These are phyloP conservation scores for Myocastor coypus DNA, from an alignment of 2,113 vertebrate genomes.

Conservation along the genomic window DNA sequence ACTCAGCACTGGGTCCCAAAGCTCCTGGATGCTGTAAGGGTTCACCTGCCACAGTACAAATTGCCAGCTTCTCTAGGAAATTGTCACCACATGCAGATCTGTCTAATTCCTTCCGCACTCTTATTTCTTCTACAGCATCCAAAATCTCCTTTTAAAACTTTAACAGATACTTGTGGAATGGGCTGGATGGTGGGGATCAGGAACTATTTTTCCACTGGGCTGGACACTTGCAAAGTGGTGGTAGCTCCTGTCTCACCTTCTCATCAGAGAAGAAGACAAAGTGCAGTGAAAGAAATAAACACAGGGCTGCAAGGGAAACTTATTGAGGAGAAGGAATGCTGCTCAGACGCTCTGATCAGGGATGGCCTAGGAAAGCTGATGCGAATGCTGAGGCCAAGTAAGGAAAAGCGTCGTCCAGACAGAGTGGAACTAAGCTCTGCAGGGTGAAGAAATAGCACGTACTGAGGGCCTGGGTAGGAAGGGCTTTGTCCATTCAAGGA, in stretches of 20 bases:
- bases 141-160: not conserved
- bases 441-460: not conserved
- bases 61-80: not conserved
- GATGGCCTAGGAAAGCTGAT: not conserved
- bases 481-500: not conserved
- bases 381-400: not conserved
- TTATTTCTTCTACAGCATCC: not conserved
- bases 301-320: not conserved
- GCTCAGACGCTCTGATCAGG: not conserved
- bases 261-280: not conserved
- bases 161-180: not conserved
- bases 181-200: not conserved
- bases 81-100: not conserved
- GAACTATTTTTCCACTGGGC: not conserved
- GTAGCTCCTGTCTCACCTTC: not conserved
- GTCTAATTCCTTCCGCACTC: not conserved
- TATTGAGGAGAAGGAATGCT: too few species aligned
- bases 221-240: not conserved
- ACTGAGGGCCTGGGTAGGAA: not conserved
- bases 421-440: not conserved
- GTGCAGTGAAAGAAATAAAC: not conserved
- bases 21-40: fast-evolving
- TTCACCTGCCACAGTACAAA: not conserved
- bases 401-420: not conserved
- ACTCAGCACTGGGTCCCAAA: not conserved